Evolutionary conservation across 2,113 vertebrate genomes (phyloP), one percentile per base, ranked within the genome.

Genomic region (Caloenas nicobarica): DNA sequence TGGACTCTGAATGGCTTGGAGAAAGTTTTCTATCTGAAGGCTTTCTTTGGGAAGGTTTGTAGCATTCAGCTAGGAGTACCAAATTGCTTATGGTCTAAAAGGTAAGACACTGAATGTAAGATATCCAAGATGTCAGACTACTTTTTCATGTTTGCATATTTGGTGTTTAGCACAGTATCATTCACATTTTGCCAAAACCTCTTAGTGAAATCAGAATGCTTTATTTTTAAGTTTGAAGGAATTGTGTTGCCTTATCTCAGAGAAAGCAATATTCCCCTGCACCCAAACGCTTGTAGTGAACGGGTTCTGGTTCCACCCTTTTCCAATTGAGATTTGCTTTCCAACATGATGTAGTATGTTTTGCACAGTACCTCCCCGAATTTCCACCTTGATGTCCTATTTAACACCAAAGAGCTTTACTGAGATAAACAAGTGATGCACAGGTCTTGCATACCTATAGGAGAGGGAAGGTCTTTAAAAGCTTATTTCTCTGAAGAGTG

Each of bases 101-200:
- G 29, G 22, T 25, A 16, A 76, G 42, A 31, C 33, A 3, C 4
- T 34, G 73, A 28, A 5, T 2, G 16, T 5, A 21, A 68, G 76
- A 22, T 54, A 10, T 23, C 26, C 56, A 5, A 8, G 73, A 28
- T 34, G 40, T n/a, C 74, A 61, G 66, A n/a, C 31, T 48, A 4
- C 14, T 44, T 2, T 48, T n/a, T 34, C 36, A 0, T 7, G 6
- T 36, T 7, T 29, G 5, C 3, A 3, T 48, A 2, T 10, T 14
- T 22, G 29, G 23, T n/a, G 19, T 58, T 72, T 14, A 34, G 46
- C n/a, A 36, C 28, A 4, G 14, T 3, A 1, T 14, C 38, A 8
- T 53, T 23, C 64, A 7, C 26, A 25, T 14, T 38, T 34, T 28
- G 19, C 40, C 73, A 33, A 10, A 91, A 36, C 26, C 33, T 71